Conservation (phyloP, 2,888 invertebrate genomes). For the Sphaeridia pumilis region DNA sequence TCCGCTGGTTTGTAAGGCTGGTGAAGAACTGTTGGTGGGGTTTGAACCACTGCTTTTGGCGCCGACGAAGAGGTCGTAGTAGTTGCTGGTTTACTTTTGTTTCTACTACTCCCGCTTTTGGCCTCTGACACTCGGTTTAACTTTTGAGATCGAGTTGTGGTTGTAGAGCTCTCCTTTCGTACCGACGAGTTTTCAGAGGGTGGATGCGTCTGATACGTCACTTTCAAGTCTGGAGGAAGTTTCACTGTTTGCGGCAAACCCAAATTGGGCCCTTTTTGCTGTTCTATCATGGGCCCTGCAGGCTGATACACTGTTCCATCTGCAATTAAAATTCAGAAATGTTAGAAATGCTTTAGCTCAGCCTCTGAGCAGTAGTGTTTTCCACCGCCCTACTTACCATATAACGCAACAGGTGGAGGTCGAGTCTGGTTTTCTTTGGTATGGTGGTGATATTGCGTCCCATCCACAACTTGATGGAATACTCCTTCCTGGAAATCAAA, state of each 20-base stretch:
- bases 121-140: neutral
- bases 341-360: neutral
- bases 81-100: neutral
- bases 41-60: conserved; percentile 5
- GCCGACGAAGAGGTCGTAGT: neutral
- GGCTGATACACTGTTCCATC: conserved; percentile 56
- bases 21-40: no score
- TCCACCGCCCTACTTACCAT: conserved; percentile 22
- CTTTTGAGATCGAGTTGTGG: neutral
- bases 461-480: conserved; percentile 1
- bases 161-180: neutral
- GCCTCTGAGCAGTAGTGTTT: neutral
- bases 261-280: conserved; percentile 31
- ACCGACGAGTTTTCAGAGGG: conserved; percentile 14
- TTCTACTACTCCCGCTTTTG: neutral
- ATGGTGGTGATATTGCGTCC: conserved; percentile 6
- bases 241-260: conserved; percentile 32
- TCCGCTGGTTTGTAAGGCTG: conserved; percentile 34
- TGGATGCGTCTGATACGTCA: conserved; percentile 36
- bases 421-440: conserved; percentile 26
- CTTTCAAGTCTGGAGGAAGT: conserved; percentile 35
- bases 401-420: conserved; percentile 29
- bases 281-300: conserved; percentile 67
- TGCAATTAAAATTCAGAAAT: conserved; percentile 2
- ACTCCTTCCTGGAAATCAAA: conserved; percentile 1